Conservation (phyloP, 2,113 vertebrate species). For the Crypturellus undulatus region DNA sequence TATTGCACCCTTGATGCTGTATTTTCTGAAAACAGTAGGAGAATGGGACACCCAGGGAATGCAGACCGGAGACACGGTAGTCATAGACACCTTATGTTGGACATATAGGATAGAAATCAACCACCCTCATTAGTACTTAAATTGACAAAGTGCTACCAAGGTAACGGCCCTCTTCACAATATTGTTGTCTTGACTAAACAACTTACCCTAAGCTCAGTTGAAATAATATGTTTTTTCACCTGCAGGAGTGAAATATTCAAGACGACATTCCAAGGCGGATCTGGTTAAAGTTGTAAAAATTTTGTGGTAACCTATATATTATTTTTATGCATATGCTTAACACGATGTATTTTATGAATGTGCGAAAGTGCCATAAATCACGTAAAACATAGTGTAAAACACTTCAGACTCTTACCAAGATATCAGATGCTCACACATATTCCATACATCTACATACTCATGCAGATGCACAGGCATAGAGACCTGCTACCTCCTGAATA, state of each 20-base stretch:
- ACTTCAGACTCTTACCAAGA: constrained; percentile 36
- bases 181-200: constrained; percentile 58
- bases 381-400: constrained; percentile 10
- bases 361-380: constrained; percentile 77
- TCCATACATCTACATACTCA: not conserved
- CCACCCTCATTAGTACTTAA: not conserved
- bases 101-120: not conserved
- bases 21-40: not conserved
- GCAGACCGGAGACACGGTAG: not conserved
- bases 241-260: constrained; percentile 70
- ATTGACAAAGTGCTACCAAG: constrained; percentile 49
- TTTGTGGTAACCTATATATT: constrained; percentile 76
- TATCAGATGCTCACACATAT: not conserved
- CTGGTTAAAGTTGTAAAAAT: constrained; percentile 72
- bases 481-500: not conserved
- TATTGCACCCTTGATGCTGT: not conserved
- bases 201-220: constrained; percentile 18
- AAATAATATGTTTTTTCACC: constrained; percentile 80
- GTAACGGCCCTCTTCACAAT: constrained; percentile 60
- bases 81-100: not conserved
- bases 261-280: constrained; percentile 71
- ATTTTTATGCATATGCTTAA: constrained; percentile 79
- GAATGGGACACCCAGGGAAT: not conserved
- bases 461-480: not conserved
- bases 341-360: constrained; percentile 66